A percentile compares a stretch with the other conserved stretches of the same genome.
Conservation (phyloP, 2,888 invertebrate species). For the Lagria hirta region DNA sequence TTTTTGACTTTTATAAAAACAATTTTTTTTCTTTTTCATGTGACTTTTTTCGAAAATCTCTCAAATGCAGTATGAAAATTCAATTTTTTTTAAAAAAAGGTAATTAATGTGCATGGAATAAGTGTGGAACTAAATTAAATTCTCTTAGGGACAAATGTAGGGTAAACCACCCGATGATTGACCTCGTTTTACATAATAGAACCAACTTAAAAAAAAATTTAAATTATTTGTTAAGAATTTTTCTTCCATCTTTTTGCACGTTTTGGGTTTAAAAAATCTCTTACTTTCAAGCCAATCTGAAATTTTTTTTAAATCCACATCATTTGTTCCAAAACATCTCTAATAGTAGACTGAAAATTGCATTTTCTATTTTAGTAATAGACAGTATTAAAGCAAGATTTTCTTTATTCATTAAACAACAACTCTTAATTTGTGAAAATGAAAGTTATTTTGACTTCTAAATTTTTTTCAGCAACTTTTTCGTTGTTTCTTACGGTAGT, state of each 20-base stretch:
- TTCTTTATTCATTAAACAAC: no score
- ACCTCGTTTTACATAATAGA: constrained; percentile 1
- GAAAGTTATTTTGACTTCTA: no score
- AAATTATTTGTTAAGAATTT: no score
- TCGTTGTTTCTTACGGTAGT: no score
- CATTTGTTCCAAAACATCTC: no score
- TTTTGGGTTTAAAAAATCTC: no score
- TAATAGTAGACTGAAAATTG: no score
- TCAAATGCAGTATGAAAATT: constrained; percentile 14
- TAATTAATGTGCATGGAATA: constrained; percentile 14
- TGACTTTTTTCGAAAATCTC: constrained; percentile 2
- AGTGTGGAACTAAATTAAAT: constrained; percentile 14
- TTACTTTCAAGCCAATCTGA: no score
- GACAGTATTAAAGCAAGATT: not conserved
- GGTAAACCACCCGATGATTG: constrained; percentile 8
- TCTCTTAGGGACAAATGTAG: constrained; percentile 12
- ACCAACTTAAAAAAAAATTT: constrained; percentile 6
- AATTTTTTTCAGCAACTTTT: no score
- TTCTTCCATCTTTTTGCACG: no score
- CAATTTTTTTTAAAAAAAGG: constrained; percentile 11
- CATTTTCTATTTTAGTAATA: not conserved
- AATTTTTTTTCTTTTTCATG: constrained; percentile 33
- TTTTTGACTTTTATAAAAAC: constrained; percentile 22
- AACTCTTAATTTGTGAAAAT: no score
- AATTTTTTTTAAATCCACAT: no score